Evolutionary conservation across 2,113 vertebrate species (phyloP).

Genomic region (Melospiza melodia): DNA sequence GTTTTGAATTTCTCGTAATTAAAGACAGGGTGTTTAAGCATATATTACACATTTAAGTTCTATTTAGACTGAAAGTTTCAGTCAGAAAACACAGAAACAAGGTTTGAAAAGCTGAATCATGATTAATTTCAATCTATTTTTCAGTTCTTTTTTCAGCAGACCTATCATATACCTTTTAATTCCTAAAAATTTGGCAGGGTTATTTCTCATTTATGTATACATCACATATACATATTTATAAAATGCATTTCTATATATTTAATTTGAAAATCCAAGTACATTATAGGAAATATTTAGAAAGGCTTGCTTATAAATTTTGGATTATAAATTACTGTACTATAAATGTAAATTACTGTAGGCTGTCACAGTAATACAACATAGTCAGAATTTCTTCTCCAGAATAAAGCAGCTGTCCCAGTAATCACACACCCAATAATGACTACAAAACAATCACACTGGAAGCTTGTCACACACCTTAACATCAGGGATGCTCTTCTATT

Average conservation of each 20-base stretch:
- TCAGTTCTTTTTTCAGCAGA: background rate
- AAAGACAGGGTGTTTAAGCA: constrained; percentile 37
- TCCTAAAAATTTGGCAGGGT: background rate
- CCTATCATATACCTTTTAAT: background rate
- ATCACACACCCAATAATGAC: background rate
- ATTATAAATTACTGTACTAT: background rate
- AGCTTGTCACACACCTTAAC: background rate
- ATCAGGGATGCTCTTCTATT: background rate
- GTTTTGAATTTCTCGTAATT: constrained; percentile 30
- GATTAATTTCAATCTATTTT: constrained; percentile 12
- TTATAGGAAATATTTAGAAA: background rate
- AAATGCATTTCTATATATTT: background rate
- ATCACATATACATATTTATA: background rate
- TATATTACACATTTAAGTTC: constrained; percentile 8
- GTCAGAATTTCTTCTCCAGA: background rate
- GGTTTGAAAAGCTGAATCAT: constrained; percentile 44
- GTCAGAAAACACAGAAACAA: constrained; percentile 13
- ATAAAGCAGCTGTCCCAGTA: background rate
- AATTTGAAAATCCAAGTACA: background rate
- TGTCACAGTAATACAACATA: background rate
- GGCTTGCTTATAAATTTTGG: background rate
- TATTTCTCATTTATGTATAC: background rate
- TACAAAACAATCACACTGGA: background rate
- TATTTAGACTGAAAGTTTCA: constrained; percentile 5
- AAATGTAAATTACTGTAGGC: background rate